A percentile compares a stretch with the other conserved stretches of the same genome.
phyloP scores from a whole-genome alignment of 2,797 vertebrate genomes.

The Coracias cyanogaster region DNA sequence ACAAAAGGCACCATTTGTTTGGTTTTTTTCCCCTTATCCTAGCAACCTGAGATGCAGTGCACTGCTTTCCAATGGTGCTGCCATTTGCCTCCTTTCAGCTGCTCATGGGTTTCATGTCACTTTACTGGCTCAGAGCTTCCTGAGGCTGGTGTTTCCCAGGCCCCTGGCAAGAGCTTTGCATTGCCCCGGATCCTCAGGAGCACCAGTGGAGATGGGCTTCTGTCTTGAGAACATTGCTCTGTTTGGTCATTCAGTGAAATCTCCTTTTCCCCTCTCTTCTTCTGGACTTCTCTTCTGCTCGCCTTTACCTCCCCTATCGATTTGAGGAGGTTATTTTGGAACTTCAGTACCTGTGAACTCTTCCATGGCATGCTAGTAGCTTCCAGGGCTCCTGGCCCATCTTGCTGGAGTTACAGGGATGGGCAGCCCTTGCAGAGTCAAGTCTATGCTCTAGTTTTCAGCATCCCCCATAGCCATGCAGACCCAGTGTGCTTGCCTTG shows the following conservation, averaged over 20 bases:
- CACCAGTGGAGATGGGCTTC: neutral
- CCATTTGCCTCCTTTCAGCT: neutral
- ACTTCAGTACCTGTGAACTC: neutral
- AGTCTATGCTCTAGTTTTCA: neutral
- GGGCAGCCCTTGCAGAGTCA: neutral
- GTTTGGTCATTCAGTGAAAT: neutral
- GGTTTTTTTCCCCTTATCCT: neutral
- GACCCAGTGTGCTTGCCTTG: neutral
- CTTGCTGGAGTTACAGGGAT: rapidly evolving
- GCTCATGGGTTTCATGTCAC: neutral
- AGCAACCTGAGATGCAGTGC: neutral
- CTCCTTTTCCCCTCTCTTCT: neutral
- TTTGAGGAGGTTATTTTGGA: neutral
- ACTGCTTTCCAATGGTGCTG: neutral
- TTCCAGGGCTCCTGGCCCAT: neutral
- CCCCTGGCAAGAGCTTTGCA: neutral
- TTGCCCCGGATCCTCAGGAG: neutral
- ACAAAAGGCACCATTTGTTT: neutral
- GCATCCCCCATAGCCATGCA: neutral
- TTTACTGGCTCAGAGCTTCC: neutral
- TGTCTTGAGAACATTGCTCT: neutral
- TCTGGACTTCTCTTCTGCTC: neutral
- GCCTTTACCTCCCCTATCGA: neutral
- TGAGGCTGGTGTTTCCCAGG: neutral
- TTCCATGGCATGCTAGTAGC: neutral